A percentile compares a stretch with the other conserved stretches of the same genome.
These are phyloP conservation scores for Drepana arcuata DNA, from an alignment of 1,140 invertebrate species.

Conservation along the genomic window DNA sequence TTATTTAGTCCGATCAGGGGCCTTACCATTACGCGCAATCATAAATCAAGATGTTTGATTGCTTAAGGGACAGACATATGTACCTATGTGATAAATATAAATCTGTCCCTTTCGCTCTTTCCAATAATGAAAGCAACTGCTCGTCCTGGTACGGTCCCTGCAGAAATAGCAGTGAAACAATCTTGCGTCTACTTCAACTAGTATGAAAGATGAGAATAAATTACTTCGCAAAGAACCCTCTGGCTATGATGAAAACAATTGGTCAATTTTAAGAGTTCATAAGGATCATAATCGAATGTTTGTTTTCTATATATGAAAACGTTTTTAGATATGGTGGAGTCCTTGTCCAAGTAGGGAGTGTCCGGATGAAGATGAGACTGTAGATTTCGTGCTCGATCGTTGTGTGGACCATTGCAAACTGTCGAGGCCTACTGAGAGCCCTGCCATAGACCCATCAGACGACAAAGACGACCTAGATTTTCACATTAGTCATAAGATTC, in stretches of 20 bases:
- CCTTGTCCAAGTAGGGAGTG: slow-evolving; percentile 82
- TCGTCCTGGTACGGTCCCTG: too few species aligned
- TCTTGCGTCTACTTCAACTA: neutral
- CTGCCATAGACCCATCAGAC: slow-evolving; percentile 60
- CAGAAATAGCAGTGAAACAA: neutral
- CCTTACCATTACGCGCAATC: too few species aligned
- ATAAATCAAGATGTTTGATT: too few species aligned
- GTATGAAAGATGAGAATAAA: slow-evolving; percentile 4
- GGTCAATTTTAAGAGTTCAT: neutral
- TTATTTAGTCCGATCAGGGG: slow-evolving; percentile 3
- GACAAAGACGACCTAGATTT: slow-evolving; percentile 69
- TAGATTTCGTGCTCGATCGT: slow-evolving; percentile 79
- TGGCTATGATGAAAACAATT: too few species aligned
- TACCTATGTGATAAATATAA: too few species aligned
- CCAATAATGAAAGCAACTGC: too few species aligned
- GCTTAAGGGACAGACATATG: too few species aligned
- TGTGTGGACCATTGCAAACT: slow-evolving; percentile 80
- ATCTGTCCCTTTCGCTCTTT: too few species aligned
- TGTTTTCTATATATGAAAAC: too few species aligned
- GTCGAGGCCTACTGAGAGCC: slow-evolving; percentile 46
- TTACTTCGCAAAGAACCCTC: slow-evolving; percentile 4
- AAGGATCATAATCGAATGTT: too few species aligned
- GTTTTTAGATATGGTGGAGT: slow-evolving; percentile 81
- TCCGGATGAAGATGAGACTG: slow-evolving; percentile 77
- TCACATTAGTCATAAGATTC: slow-evolving; percentile 67